Evolutionary conservation across 2,797 vertebrate genomes (phyloP), one percentile per base, ranked within the genome.

Genomic region (Chanos chanos): DNA sequence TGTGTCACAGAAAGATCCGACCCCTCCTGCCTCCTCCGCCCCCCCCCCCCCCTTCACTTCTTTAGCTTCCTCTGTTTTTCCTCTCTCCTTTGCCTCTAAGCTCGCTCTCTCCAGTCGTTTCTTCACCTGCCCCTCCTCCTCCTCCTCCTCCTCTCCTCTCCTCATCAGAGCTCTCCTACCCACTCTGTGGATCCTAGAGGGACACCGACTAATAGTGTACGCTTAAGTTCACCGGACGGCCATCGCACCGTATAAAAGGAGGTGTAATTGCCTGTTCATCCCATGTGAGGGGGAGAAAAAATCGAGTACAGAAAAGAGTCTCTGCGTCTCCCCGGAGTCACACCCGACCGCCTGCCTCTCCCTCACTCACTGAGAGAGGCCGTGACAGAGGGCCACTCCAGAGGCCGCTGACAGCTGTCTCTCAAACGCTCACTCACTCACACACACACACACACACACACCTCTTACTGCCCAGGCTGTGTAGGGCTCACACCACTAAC

Each of bases 231-330:
- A 92, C 85, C 77, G 86, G 88, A 92, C 82, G 89, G 89, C 91
- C 92, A 90, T 90, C 90, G 90, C 89, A 87, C 91, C 87, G 89
- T 88, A 91, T 89, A 92, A 94, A 89, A 90, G 90, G 89, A 93
- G 91, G 90, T 88, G 91, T 93, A 90, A 97, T 94, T 96, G 92
- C 92, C 92, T 94, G 91, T 94, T 95, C 95, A 93, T 96, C 90
- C 91, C 91, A 86, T 83, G 89, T 86, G 90, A 92, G 92, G 88
- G 82, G 78, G n/a, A n/a, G n/a, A n/a, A n/a, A 69, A 92, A 92
- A 91, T 86, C 87, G 87, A 91, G 90, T 89, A 86, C 81, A 88
- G 88, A 87, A 85, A 75, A 78, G n/a, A n/a, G n/a, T n/a, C 63
- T 83, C 75, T 75, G 75, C 86, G 86, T 78, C 82, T 84, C 89